Evolutionary conservation across 2,888 invertebrate species (phyloP), one percentile per base, ranked within the genome.

Genomic region (Synanthedon andrenaeformis): DNA sequence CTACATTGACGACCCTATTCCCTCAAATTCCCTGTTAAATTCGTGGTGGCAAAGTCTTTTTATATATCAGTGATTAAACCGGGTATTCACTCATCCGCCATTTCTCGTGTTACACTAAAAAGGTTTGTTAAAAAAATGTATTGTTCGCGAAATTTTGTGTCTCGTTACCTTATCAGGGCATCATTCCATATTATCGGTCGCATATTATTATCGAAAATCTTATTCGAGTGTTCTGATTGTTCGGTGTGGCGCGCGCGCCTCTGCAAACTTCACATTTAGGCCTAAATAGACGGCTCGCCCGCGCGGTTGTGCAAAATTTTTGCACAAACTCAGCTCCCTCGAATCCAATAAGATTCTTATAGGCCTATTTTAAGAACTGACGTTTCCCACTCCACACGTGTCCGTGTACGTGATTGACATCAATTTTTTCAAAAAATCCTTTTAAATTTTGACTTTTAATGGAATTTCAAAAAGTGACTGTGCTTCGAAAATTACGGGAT

Each of bases 271-370:
- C 13, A 12, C 12, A 23, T 52, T 59, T 85, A 85, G 84, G 85
- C 85, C 85, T 83, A 85, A 81, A 79, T 65, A 19, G 53, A 56
- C 76, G 75, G 73, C 59, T 45, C 57, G 56, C 35, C 68, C 68
- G 70, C 71, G 72, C 70, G 60, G 57, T 59, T 66, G 67, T 69
- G 81, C 84, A 62, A 84, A 82, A 68, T 62, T 70, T 84, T 82
- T 71, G 85, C 85, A 78, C 74, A 72, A 63, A 63, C 75, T 57
- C 55, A 60, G 58, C 52, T 60, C 58, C 57, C 63, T 65, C 61
- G 65, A 65, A 61, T 67, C 83, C 74, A 79, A 83, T 82, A 85
- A 85, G 82, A 86, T 79, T 85, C 82, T 72, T 83, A 76, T 86
- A 86, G 85, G 85, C 85, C 85, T 82, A 84, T 82, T 82, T 81